Evolutionary conservation across 2,113 vertebrate species (phyloP).

Genomic region (Megaceryle torquata): DNA sequence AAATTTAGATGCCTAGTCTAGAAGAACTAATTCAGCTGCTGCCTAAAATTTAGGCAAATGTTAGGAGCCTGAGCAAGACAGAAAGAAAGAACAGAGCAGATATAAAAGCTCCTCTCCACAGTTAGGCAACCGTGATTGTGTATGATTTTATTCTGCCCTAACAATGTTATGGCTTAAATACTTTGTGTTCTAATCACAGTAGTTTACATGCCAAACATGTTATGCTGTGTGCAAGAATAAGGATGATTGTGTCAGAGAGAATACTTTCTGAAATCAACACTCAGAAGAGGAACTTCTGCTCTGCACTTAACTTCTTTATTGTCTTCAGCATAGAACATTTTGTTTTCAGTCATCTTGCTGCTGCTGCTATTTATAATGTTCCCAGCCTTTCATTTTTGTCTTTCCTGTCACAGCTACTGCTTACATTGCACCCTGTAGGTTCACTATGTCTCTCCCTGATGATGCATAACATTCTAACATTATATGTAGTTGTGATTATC

Average conservation of each 20-base stretch:
- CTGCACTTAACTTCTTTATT: neutral
- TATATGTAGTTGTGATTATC: constrained; percentile 49
- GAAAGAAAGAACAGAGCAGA: neutral
- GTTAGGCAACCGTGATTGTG: neutral
- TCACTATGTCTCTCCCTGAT: constrained; percentile 28
- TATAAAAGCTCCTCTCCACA: neutral
- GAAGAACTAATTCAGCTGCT: neutral
- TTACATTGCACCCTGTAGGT: neutral
- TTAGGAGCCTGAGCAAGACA: neutral
- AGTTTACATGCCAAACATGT: constrained; percentile 13
- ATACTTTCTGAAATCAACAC: neutral
- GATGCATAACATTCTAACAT: constrained; percentile 6
- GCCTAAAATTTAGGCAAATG: neutral
- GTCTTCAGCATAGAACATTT: neutral
- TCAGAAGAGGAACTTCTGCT: neutral
- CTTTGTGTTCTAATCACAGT: neutral
- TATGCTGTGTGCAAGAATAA: neutral
- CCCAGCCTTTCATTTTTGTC: constrained; percentile 10
- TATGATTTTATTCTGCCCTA: neutral
- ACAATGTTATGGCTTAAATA: neutral
- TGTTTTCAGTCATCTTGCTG: constrained; percentile 12
- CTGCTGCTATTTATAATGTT: neutral
- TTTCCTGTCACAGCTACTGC: constrained; percentile 8
- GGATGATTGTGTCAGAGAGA: neutral
- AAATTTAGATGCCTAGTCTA: neutral